Base-by-base conservation (phyloP, 2,888 invertebrate genomes). In the Drosophila neonasuta region DNA sequence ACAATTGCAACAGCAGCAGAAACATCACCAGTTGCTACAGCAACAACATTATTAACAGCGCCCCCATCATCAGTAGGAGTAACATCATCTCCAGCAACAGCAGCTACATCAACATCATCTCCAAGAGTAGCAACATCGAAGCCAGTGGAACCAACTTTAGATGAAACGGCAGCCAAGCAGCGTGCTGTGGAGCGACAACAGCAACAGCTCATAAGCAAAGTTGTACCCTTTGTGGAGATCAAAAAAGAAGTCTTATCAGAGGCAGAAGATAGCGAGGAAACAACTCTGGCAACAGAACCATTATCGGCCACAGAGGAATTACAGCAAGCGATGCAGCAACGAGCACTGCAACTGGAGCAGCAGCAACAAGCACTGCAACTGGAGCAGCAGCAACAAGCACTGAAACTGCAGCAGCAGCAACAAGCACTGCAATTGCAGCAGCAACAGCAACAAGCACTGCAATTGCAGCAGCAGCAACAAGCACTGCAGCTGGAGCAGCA, bases 221-320 rank as follows among this genome's bases (percentile, higher is more conserved):
- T 89, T 15, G 74, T 89, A 15, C 89, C 89, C 1, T 88, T 89
- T 71, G 65, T 88, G 7, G 87, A 88, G 49, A 86, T 90, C n/a
- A 90, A 90, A 74, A 85, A 79, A 7, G 90, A 90, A 60, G 64
- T 86, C 3, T 30, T 77, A 4, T 88, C 89, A 0, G 81, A 83
- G 30, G 63, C 77, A 9, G 89, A 88, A 50, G 86, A 87, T n/a
- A 81, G 72, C 30, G 79, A 71, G 1, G 79, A 77, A 15, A 3
- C 13, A 1, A 24, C 5, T 24, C 24, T 5, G 24, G 5, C 24
- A 24, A 6, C 24, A 24, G 24, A 24, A 24, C 1, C 6, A 6
- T 24, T 24, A 24, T 24, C 24, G 24, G 24, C 6, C 24, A 24
- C 24, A 24, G 24, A 24, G 24, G 24, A 24, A 24, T 24, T 24